Base-by-base conservation (phyloP, 2,113 vertebrate species). In the Rhinogobius similis region DNA sequence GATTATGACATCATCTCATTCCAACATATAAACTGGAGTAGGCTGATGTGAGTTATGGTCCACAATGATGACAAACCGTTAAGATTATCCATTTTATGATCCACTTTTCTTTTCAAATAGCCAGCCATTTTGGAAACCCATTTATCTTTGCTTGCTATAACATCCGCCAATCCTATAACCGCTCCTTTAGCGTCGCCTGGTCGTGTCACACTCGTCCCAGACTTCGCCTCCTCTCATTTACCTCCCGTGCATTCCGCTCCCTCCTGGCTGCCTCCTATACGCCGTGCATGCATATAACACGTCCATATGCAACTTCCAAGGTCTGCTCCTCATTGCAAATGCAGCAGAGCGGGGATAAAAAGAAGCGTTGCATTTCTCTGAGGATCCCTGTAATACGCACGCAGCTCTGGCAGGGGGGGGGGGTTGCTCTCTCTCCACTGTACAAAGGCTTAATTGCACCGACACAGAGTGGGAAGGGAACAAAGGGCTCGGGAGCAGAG, bases 401-500 rank as follows among this genome's bases (percentile, higher is more conserved):
- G n/a, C 61, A 24, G 64, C 52, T 67, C 69, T 58, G 67, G 43
- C 66, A 18, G 3, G 41, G 16, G 26, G 29, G 36, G 16, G 14
- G 32, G 69, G 55, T 13, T 56, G 62, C 41, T 36, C 67, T 62
- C 41, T 29, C 67, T 62, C 50, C 32, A 75, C 20, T 24, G 53
- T 46, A 79, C 71, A 83, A 75, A 82, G 78, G 75, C 21, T 44
- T 66, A 70, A 68, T 24, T 50, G n/a, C 14, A 36, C 50, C 41
- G 56, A 73, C n/a, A 58, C 58, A 80, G 70, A 73, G 50, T 39
- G 62, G 61, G 43, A 62, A 23, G 62, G 26, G 62, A 85, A 87
- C 86, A 87, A 86, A 89, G 75, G 79, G 39, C 58, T 23, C 4
- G n/a, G 69, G 59, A 82, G 88, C 82, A 74, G 71, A 78, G 78